Evolutionary conservation across 2,888 invertebrate genomes (phyloP), one percentile per base, ranked within the genome.

Genomic region (Zelleria hepariella): DNA sequence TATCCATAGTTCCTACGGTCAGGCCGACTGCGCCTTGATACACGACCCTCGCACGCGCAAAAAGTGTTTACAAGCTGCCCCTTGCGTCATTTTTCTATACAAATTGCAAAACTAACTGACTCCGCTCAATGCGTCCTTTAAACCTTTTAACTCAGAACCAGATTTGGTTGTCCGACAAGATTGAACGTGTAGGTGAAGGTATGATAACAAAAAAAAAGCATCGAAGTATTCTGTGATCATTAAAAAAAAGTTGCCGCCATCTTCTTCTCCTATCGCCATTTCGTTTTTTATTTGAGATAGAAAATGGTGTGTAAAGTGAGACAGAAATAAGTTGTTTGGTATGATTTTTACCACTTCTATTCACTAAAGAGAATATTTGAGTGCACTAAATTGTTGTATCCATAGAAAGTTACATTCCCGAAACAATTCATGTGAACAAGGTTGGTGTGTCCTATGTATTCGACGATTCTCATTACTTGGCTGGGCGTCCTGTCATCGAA

Each of bases 211-310:
- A n/a, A n/a, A n/a, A n/a, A n/a, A n/a, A n/a, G n/a, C n/a, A 18
- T 20, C n/a, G 48, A n/a, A 18, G n/a, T 6, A 21, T 4, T 49
- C 49, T 49, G 20, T 49, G 10, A 49, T n/a, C 42, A 51, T 1
- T 7, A 51, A 51, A 51, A 10, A 42, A 51, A 51, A 8, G 8
- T 49, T 6, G 64, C 72, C 75, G 86, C 89, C 89, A 89, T 89
- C 80, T 87, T 86, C 75, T 74, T 82, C 77, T 59, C 77, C 75
- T 89, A 89, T 89, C 85, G 88, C 90, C 90, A 89, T 90, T 89
- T 90, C 90, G 73, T 88, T 87, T 83, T 76, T 80, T 74, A 80
- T 70, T 74, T 86, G 89, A 89, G 89, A 89, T 87, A 81, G 88
- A 86, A 76, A 82, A 86, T 82, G 67, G 67, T 77, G 73, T 67